Evolutionary conservation across 2,888 invertebrate genomes (phyloP), one percentile per base, ranked within the genome.

Genomic region (Agrotis segetum): DNA sequence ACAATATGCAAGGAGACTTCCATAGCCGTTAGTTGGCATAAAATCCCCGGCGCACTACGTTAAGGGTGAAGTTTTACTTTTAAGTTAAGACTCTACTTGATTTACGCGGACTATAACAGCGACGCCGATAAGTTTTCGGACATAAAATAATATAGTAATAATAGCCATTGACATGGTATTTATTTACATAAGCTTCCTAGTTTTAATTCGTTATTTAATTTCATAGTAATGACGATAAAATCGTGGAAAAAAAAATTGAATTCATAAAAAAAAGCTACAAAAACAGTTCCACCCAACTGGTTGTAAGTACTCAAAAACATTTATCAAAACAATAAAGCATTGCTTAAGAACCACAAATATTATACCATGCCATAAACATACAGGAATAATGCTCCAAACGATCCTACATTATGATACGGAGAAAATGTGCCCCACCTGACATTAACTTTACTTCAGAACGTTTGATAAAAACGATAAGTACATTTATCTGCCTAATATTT

Each of bases 401-500:
- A 21, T 44, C 16, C 29, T 6, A 53, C n/a, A 46, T 77, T 34
- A 63, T 3, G 62, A 53, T 65, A 78, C 19, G 34, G n/a, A 29
- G 46, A 62, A 56, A 60, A 62, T 64, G 13, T 34, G n/a, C 19
- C 56, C 46, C 19, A 46, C 67, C 61, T 65, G 40, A 55, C 59
- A 69, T 66, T 52, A 74, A 58, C 52, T 24, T 29, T n/a, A 56
- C 53, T 19, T 44, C 13, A n/a, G 21, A n/a, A n/a, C n/a, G 46
- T 29, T 40, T 67, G 67, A 71, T 77, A 81, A 76, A 75, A 68
- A 65, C 50, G 63, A 67, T 58, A 62, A 65, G 64, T 60, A 67
- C 64, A 40, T 76, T n/a, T n/a, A 76, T 76, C 81, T 63, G 24
- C 64, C 52, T 68, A 77, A 67, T 71, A 72, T 66, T 68, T 77